Conservation (phyloP, 2,888 invertebrate species). For the Polyommatus iphigenia region DNA sequence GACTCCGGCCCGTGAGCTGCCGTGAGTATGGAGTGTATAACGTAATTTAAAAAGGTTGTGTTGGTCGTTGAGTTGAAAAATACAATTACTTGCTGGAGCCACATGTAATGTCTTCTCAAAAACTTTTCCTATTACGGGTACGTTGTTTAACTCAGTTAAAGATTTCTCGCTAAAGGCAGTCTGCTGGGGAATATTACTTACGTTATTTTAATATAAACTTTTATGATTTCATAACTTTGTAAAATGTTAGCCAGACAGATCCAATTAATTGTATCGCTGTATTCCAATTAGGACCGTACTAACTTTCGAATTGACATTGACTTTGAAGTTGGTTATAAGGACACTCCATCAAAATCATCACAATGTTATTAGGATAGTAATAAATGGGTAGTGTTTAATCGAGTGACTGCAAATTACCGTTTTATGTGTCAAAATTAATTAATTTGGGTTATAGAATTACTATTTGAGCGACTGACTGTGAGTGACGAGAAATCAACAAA, state of each 20-base stretch:
- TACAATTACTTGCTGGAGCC: slow-evolving; percentile 9
- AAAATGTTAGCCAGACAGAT: background rate
- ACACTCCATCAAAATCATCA: too few species aligned
- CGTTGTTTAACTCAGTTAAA: slow-evolving; percentile 23
- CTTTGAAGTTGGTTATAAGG: too few species aligned
- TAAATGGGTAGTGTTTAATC: too few species aligned
- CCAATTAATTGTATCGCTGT: background rate
- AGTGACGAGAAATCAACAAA: too few species aligned
- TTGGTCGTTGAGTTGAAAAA: slow-evolving; percentile 14
- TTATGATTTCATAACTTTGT: background rate
- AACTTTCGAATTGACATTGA: too few species aligned
- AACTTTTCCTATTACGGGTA: slow-evolving; percentile 19
- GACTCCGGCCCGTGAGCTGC: background rate
- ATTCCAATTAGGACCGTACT: too few species aligned
- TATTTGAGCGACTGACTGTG: too few species aligned
- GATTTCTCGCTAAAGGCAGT: slow-evolving; percentile 33
- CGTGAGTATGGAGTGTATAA: slow-evolving; percentile 8
- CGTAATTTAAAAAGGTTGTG: slow-evolving; percentile 22
- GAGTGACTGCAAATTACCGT: too few species aligned
- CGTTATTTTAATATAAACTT: background rate
- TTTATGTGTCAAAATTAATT: too few species aligned
- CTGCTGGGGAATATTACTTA: slow-evolving; percentile 32
- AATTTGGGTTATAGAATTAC: too few species aligned
- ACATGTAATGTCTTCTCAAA: slow-evolving; percentile 16
- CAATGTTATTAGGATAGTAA: too few species aligned